phyloP scores from a whole-genome alignment of 2,113 vertebrate species.

The Pangasianodon gigas region DNA sequence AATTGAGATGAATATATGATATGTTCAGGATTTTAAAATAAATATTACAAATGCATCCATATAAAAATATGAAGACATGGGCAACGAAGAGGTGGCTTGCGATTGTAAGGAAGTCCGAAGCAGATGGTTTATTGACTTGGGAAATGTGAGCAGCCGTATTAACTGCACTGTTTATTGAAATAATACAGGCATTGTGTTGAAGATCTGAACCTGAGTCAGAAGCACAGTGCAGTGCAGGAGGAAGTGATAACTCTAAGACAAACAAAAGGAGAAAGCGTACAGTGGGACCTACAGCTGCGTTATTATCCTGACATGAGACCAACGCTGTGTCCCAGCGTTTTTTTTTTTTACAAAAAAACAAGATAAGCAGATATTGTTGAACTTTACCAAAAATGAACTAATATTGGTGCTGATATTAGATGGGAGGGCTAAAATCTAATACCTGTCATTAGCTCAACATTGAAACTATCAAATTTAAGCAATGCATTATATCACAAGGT shows the following conservation, averaged over 20 bases:
- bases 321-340: not conserved
- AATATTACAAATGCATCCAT: not conserved
- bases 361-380: not conserved
- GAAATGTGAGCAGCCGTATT: not conserved
- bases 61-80: not conserved
- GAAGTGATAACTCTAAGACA: slow-evolving; percentile 42
- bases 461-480: not conserved
- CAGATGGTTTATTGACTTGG: slow-evolving; percentile 1
- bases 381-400: not conserved
- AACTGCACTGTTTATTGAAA: slow-evolving; percentile 45
- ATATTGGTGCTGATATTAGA: not conserved
- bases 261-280: slow-evolving; percentile 37
- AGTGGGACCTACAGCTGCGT: not conserved
- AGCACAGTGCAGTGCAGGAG: not conserved
- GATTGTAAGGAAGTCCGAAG: not conserved
- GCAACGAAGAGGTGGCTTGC: not conserved
- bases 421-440: no score
- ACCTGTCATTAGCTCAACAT: not conserved
- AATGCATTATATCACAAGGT: not conserved
- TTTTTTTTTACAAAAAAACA: no score
- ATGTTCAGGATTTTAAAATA: not conserved
- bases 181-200: not conserved
- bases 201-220: not conserved
- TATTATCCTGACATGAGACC: not conserved
- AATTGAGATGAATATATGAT: not conserved